Percentiles rank a stretch among this genome's conserved stretches.
These are phyloP conservation scores for Sitobion miscanthi DNA, from an alignment of 1,140 invertebrate species.

Conservation along the genomic window DNA sequence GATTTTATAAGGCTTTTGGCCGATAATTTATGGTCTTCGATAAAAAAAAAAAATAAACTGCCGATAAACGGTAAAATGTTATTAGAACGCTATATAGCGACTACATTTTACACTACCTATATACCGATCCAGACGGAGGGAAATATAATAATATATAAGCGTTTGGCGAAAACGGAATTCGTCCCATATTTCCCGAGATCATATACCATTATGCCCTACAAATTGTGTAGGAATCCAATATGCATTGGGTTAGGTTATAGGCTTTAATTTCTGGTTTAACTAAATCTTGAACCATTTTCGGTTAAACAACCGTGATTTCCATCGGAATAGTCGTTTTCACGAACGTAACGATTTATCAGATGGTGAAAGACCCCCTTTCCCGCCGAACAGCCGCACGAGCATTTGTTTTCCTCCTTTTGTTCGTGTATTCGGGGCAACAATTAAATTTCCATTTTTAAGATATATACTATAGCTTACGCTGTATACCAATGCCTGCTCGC, in stretches of 20 bases:
- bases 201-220: background rate
- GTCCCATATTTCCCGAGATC: background rate
- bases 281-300: background rate
- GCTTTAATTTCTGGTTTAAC: background rate
- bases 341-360: background rate
- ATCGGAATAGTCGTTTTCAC: background rate
- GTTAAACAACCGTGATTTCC: background rate
- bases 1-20: background rate
- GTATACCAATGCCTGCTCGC: background rate
- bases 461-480: background rate
- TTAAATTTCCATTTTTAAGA: slow-evolving; percentile 19
- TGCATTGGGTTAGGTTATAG: background rate
- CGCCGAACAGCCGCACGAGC: background rate
- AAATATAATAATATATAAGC: background rate
- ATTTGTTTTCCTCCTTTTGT: background rate
- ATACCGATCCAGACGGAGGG: background rate
- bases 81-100: too few relatives aligned
- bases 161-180: too few relatives aligned
- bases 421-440: background rate
- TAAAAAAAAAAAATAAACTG: background rate
- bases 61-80: background rate
- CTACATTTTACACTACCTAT: background rate
- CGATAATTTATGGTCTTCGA: background rate
- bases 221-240: background rate
- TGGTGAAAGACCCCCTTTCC: background rate